Conservation (phyloP, 1,140 invertebrate genomes). For the Arctopsyche grandis region DNA sequence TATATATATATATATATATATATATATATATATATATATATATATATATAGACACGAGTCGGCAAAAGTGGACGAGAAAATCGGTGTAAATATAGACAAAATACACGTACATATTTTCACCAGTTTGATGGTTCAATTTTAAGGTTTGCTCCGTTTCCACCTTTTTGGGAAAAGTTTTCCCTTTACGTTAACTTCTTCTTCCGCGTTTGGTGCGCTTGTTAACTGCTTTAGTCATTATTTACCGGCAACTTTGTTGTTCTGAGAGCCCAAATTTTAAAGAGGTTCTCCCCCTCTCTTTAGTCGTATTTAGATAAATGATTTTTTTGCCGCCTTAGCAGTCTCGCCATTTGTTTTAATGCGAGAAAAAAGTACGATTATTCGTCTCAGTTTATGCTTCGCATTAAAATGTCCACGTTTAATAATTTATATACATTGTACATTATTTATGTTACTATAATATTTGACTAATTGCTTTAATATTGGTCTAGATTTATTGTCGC, state of each 20-base stretch:
- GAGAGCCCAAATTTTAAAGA: constrained; percentile 1
- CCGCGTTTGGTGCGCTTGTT: constrained; percentile 2
- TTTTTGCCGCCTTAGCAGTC: too few species aligned
- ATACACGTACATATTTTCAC: too few species aligned
- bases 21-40: too few species aligned
- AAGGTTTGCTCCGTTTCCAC: neutral
- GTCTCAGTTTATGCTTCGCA: too few species aligned
- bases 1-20: too few species aligned
- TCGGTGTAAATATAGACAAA: too few species aligned
- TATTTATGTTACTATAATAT: neutral
- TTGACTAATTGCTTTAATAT: constrained; percentile 21
- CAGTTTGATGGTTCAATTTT: constrained; percentile 15
- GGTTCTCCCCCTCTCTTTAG: neutral
- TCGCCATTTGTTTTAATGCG: constrained; percentile 6
- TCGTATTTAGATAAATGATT: too few species aligned
- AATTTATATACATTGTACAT: too few species aligned
- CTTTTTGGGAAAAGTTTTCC: neutral
- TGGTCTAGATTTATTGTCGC: neutral
- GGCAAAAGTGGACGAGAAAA: too few species aligned
- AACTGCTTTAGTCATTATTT: constrained; percentile 29
- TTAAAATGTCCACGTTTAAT: too few species aligned
- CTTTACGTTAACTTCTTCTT: neutral
- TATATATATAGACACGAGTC: too few species aligned
- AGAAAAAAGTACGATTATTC: neutral
- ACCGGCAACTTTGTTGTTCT: constrained; percentile 14